Percentiles rank a stretch among this genome's conserved stretches.
Conservation (phyloP, 2,888 invertebrate species). For the Laothoe populi region DNA sequence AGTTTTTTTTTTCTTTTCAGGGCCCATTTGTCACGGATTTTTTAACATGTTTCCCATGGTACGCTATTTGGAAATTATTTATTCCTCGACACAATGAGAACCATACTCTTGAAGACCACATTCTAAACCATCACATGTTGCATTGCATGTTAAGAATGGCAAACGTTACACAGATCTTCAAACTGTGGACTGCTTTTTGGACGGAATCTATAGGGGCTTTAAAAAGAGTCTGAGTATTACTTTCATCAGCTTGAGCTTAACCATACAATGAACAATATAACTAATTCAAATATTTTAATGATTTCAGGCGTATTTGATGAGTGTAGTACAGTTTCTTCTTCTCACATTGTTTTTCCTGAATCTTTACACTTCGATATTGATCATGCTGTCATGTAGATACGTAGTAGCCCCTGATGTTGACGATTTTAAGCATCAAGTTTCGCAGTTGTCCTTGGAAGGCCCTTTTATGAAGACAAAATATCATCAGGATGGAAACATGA, state of each 20-base stretch:
- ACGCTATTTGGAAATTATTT: constrained; percentile 61
- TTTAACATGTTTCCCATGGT: constrained; percentile 79
- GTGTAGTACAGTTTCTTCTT: constrained; percentile 76
- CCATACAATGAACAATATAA: neutral
- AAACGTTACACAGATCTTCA: constrained; percentile 75
- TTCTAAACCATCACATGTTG: constrained; percentile 57
- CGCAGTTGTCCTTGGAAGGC: constrained; percentile 47
- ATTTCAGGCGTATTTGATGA: constrained; percentile 79
- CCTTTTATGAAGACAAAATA: constrained; percentile 58
- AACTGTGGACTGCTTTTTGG: constrained; percentile 71
- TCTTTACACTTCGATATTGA: constrained; percentile 70
- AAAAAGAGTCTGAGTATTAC: constrained; percentile 58
- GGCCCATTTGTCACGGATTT: constrained; percentile 74
- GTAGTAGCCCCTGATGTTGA: constrained; percentile 54
- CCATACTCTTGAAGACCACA: constrained; percentile 60
- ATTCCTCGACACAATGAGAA: constrained; percentile 66
- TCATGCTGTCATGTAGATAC: constrained; percentile 72
- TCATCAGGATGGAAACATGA: constrained; percentile 68
- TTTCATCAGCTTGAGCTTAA: too few species aligned
- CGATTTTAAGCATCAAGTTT: constrained; percentile 53
- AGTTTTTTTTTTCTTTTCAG: constrained; percentile 49
- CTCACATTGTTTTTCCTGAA: constrained; percentile 77
- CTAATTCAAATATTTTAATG: neutral
- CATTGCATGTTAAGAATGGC: constrained; percentile 72
- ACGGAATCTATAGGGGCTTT: constrained; percentile 74